Base-by-base conservation (phyloP, 2,797 vertebrate genomes). In the Scarus forsteni region DNA sequence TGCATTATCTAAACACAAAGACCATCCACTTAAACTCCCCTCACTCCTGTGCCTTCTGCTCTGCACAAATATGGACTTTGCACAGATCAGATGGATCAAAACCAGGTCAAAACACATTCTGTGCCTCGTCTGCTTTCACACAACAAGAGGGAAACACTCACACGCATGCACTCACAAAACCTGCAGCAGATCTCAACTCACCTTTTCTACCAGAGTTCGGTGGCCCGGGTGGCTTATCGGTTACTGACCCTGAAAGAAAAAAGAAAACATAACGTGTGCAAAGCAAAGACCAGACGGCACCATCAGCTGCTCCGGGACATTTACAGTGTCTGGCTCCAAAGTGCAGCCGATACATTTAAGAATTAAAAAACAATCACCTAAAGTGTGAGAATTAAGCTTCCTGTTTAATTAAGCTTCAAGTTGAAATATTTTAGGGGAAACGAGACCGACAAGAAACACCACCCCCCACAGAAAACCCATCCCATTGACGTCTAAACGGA, bases 171-270 rank as follows among this genome's bases (percentile, higher is more conserved):
- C 83, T 77, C 75, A 77, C 61, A 72, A 44, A 44, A 81, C 85
- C 66, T 54, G 43, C 84, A 85, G 62, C 81, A 63, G 92, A 92
- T 75, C 92, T 89, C 93, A 89, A 93, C 97, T 99, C 97, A 99
- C 98, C 98, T 98, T 97, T 99, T 95, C 95, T 96, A 80, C 97
- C 97, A 0, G 97, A 96, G 91, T 95, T 98, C 84, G 96, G 94
- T 70, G 96, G 96, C 92, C 95, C 97, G 14, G 94, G 93, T 52
- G 98, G 97, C 86, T 96, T 98, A 87, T 99, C 98, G 8, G 98
- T 99, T 90, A 98, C 97, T 86, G 97, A 97, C 93, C 97, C 98
- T 99, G 95, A 73, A 77, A 70, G 76, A 78, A 40, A 80, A 36
- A 76, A n/a, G 40, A 52, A 52, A 66, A 67, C 46, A 64, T 2